Evolutionary conservation across 1,140 invertebrate species (phyloP).

Genomic region (Pseudomyrmex cubaensis): DNA sequence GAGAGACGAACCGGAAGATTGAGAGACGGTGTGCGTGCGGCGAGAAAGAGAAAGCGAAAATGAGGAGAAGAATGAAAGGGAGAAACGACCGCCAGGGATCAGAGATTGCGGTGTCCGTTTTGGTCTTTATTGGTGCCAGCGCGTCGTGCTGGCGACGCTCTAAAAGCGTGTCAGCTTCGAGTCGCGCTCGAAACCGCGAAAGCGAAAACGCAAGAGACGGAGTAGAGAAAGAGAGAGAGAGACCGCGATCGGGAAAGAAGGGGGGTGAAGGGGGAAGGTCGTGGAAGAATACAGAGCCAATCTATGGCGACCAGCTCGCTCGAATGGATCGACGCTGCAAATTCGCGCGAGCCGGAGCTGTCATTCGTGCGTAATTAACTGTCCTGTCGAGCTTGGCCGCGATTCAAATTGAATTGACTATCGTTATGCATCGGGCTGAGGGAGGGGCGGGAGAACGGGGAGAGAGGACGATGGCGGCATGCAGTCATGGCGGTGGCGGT

Average conservation of each 20-base stretch:
- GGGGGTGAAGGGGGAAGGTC: background rate
- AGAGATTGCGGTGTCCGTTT: slow-evolving; percentile 56
- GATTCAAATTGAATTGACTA: slow-evolving; percentile 80
- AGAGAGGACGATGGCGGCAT: background rate
- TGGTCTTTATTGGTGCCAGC: slow-evolving; percentile 57
- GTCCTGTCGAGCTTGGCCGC: slow-evolving; percentile 75
- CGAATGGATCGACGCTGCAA: slow-evolving; percentile 63
- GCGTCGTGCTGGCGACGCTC: slow-evolving; percentile 46
- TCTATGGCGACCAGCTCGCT: slow-evolving; percentile 59
- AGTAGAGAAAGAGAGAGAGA: background rate
- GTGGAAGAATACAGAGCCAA: slow-evolving; percentile 45
- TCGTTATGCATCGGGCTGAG: slow-evolving; percentile 72
- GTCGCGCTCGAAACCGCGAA: slow-evolving; percentile 7
- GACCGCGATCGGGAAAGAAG: background rate
- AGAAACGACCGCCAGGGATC: slow-evolving; percentile 11
- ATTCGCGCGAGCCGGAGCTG: slow-evolving; percentile 66
- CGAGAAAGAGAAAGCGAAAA: background rate
- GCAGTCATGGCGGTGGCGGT: slow-evolving; percentile 26
- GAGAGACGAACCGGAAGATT: slow-evolving; percentile 4
- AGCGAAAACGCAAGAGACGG: slow-evolving; percentile 35
- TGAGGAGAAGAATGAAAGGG: slow-evolving; percentile 10
- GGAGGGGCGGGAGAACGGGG: background rate
- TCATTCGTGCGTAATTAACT: slow-evolving; percentile 79
- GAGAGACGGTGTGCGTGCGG: background rate
- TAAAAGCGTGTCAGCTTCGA: slow-evolving; percentile 54